Conservation (phyloP, 2,113 vertebrate species). For the Nycticorax nycticorax region DNA sequence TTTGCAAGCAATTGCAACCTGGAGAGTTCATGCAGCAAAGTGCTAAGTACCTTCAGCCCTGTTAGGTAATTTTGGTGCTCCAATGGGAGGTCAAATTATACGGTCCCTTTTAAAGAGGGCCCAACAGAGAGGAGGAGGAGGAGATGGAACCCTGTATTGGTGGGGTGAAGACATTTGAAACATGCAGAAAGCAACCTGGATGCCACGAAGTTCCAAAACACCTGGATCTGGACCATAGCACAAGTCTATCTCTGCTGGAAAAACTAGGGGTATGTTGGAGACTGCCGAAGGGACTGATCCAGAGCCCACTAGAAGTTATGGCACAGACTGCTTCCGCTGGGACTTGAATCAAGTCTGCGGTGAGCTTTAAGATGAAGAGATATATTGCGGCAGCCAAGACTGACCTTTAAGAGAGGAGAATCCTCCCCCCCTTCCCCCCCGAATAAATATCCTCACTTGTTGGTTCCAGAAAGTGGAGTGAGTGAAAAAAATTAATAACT, state of each 20-base stretch:
- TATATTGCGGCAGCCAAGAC: background rate
- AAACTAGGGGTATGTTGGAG: background rate
- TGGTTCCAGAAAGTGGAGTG: background rate
- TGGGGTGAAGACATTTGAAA: background rate
- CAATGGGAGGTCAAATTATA: background rate
- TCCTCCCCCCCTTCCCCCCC: background rate
- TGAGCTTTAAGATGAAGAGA: background rate
- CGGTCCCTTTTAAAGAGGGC: background rate
- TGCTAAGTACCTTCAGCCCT: background rate
- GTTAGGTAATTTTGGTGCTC: background rate
- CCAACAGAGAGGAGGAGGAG: background rate
- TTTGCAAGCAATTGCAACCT: background rate
- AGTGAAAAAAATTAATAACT: background rate
- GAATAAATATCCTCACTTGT: background rate
- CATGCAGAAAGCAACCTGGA: background rate
- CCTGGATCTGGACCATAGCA: background rate
- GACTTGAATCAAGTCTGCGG: background rate
- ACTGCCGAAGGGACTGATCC: background rate
- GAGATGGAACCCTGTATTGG: background rate
- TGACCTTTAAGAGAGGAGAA: background rate
- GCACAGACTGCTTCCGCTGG: background rate
- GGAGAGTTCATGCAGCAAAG: background rate
- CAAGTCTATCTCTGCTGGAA: background rate
- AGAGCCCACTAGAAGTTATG: background rate
- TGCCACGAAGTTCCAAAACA: background rate